phyloP scores from a whole-genome alignment of 2,888 invertebrate species.

The Pandemis corylana region DNA sequence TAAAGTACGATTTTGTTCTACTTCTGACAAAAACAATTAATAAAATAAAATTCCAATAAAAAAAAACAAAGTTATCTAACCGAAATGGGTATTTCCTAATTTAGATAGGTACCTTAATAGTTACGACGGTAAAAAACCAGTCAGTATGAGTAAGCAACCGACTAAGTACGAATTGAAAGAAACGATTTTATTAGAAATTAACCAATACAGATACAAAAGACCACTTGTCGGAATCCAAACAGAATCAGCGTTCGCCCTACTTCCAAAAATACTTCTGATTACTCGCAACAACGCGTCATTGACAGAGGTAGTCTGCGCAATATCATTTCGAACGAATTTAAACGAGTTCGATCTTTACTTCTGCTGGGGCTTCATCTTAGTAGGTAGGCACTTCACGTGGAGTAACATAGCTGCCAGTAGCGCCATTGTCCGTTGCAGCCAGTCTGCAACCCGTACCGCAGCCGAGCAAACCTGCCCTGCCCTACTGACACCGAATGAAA shows the following conservation, averaged over 20 bases:
- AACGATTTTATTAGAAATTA: conserved; percentile 25
- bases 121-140: neutral
- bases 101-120: neutral
- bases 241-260: conserved; percentile 58
- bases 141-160: conserved; percentile 9
- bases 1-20: no score
- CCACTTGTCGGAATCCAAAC: conserved; percentile 54
- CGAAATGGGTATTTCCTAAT: neutral
- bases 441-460: conserved; percentile 46
- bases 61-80: no score
- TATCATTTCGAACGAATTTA: conserved; percentile 50
- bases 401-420: conserved; percentile 43
- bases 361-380: conserved; percentile 42
- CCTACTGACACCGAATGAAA: conserved; percentile 79
- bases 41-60: no score
- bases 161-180: conserved; percentile 14
- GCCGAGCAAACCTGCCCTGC: conserved; percentile 66
- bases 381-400: conserved; percentile 17
- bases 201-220: conserved; percentile 41
- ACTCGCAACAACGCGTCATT: conserved; percentile 52
- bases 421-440: neutral
- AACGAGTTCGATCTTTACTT: conserved; percentile 43
- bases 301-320: conserved; percentile 55
- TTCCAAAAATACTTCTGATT: conserved; percentile 57
- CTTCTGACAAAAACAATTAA: no score